These are phyloP conservation scores for Cygnus buccinator DNA, from an alignment of 2,113 vertebrate species.

Conservation along the genomic window DNA sequence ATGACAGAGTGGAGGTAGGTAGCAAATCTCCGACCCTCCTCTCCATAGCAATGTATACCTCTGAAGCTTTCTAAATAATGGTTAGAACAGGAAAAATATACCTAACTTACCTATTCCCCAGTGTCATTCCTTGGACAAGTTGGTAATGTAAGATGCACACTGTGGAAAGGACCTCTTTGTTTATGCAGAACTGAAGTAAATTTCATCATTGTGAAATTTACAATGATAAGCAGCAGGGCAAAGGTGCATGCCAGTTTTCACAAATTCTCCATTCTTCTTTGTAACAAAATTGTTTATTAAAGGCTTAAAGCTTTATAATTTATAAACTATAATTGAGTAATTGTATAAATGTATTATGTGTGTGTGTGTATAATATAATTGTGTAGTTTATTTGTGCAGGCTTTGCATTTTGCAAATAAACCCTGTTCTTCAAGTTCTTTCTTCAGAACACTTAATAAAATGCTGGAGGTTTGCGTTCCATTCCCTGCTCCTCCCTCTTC, in stretches of 20 bases:
- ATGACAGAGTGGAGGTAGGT: background rate
- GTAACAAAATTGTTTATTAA: background rate
- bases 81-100: background rate
- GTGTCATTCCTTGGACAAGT: background rate
- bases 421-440: background rate
- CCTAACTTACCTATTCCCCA: background rate
- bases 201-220: background rate
- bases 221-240: background rate
- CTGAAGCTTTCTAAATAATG: background rate
- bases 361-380: background rate
- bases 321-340: background rate
- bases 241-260: background rate
- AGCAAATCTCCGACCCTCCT: background rate
- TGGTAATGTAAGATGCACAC: rapidly evolving
- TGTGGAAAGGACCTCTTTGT: background rate
- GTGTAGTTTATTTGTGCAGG: background rate
- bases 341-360: background rate
- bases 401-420: background rate
- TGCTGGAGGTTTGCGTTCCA: background rate
- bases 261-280: background rate
- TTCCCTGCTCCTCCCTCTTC: background rate
- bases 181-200: background rate
- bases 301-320: background rate
- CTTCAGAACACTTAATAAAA: background rate
- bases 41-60: background rate